phyloP scores from a whole-genome alignment of 2,888 invertebrate species.

The Falcaria lacertinaria region DNA sequence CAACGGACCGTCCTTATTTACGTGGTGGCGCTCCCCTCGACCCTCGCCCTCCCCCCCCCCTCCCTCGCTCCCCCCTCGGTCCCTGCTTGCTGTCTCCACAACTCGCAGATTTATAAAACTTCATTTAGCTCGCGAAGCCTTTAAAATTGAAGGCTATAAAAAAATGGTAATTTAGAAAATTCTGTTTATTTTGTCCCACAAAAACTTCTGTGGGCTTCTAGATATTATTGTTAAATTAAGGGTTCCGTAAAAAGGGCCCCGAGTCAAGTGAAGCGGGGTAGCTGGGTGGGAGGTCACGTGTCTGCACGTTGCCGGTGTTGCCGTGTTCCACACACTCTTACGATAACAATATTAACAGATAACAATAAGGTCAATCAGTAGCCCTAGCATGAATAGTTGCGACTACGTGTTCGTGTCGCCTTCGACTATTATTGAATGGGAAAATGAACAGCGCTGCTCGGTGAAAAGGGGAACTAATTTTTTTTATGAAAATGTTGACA shows the following conservation, averaged over 20 bases:
- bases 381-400: too few species aligned
- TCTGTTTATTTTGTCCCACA: conserved; percentile 1
- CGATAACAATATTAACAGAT: too few species aligned
- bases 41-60: neutral
- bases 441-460: too few species aligned
- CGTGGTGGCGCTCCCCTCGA: neutral
- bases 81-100: neutral
- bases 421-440: too few species aligned
- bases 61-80: neutral
- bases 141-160: conserved; percentile 2
- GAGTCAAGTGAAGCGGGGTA: too few species aligned
- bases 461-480: too few species aligned
- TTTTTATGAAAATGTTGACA: too few species aligned
- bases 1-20: neutral
- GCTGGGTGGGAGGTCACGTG: too few species aligned
- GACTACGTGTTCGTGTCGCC: too few species aligned
- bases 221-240: neutral
- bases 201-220: neutral
- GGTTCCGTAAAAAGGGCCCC: neutral
- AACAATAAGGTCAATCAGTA: too few species aligned
- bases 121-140: conserved; percentile 1
- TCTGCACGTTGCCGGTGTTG: too few species aligned
- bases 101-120: conserved; percentile 2
- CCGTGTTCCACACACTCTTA: too few species aligned
- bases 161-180: conserved; percentile 3